phyloP scores from a whole-genome alignment of 2,888 invertebrate genomes.

The Apodemia zela region DNA sequence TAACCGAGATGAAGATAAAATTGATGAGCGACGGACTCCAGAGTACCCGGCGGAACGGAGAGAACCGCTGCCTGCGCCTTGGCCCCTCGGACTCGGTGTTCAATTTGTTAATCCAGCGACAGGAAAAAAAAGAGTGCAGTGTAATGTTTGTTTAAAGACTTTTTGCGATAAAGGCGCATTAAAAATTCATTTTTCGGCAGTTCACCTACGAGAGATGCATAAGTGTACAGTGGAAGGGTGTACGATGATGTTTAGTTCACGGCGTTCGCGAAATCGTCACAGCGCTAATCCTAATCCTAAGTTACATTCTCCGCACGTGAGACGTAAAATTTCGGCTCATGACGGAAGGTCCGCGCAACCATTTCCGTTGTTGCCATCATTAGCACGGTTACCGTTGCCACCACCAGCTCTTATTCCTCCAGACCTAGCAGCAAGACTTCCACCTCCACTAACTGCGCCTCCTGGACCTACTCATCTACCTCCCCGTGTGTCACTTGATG shows the following conservation, averaged over 20 bases:
- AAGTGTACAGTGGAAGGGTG: conserved; percentile 98
- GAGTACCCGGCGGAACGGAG: conserved; percentile 63
- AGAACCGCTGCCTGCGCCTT: conserved; percentile 79
- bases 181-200: conserved; percentile 99
- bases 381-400: conserved; percentile 86
- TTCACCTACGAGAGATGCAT: conserved; percentile 98
- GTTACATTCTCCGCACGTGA: conserved; percentile 95
- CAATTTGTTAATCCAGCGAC: conserved; percentile 94
- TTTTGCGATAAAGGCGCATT: conserved; percentile 99
- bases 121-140: conserved; percentile 97
- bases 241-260: conserved; percentile 98
- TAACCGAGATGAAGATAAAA: conserved; percentile 70
- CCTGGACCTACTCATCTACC: conserved; percentile 72
- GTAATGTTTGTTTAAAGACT: conserved; percentile 97
- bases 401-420: conserved; percentile 84
- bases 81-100: conserved; percentile 91
- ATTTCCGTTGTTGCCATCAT: conserved; percentile 86
- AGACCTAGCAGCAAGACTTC: conserved; percentile 71
- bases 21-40: conserved; percentile 63
- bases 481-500: conserved; percentile 70
- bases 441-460: conserved; percentile 50
- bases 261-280: conserved; percentile 96
- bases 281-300: conserved; percentile 99
- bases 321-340: conserved; percentile 95
- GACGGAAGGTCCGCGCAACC: conserved; percentile 93